Conservation (phyloP, 2,888 invertebrate species). For the Calliopum simillimum region DNA sequence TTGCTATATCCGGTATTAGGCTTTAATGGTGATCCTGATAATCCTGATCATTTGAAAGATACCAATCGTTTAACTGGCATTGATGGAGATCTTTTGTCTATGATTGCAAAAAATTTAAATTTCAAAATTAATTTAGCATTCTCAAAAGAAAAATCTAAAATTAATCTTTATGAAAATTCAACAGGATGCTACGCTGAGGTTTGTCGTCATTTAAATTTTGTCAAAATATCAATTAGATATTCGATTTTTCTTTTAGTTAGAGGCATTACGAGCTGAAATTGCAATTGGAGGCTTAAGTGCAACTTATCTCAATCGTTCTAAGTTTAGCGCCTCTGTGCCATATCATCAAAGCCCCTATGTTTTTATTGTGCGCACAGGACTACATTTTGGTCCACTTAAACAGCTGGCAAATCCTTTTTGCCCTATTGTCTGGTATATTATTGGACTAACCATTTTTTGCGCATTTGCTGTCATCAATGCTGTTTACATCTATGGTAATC, state of each 20-base stretch:
- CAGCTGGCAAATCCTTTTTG: constrained; percentile 52
- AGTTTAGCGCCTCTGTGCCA: constrained; percentile 46
- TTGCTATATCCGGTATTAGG: constrained; percentile 49
- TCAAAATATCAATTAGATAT: too few relatives aligned
- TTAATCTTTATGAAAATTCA: constrained; percentile 41
- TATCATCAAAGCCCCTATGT: constrained; percentile 52
- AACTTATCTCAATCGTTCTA: constrained; percentile 45
- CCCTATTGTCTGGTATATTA: constrained; percentile 45
- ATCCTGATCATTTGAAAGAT: constrained; percentile 44
- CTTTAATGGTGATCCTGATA: constrained; percentile 51
- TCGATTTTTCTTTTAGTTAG: constrained; percentile 39
- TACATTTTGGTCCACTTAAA: constrained; percentile 39
- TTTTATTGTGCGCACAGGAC: constrained; percentile 49
- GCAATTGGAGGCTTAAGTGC: constrained; percentile 54
- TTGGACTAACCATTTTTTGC: constrained; percentile 35
- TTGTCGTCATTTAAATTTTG: constrained; percentile 31
- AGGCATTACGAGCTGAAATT: constrained; percentile 43
- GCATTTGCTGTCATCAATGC: background rate
- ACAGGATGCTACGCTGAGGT: constrained; percentile 55
- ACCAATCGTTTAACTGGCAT: constrained; percentile 52
- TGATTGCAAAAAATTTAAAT: constrained; percentile 49
- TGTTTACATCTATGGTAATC: background rate
- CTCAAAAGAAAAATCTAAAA: constrained; percentile 40
- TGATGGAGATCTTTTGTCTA: constrained; percentile 56
- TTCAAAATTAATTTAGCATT: constrained; percentile 53